phyloP scores from a whole-genome alignment of 2,888 invertebrate genomes.

The Drosophila lutescens region DNA sequence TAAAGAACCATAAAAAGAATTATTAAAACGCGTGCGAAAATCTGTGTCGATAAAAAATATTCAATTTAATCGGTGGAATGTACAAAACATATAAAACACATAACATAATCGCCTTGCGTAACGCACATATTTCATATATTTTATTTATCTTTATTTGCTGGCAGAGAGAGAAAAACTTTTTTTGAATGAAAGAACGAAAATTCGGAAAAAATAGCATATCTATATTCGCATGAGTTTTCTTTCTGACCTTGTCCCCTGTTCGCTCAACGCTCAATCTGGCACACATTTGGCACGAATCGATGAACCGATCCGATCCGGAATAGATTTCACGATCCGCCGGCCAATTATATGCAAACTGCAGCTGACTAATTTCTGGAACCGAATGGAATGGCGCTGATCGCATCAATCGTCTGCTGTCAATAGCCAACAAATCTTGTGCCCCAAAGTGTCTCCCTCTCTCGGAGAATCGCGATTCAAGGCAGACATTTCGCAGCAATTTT shows the following conservation, averaged over 20 bases:
- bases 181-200: constrained; percentile 26
- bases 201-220: constrained; percentile 15
- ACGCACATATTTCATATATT: constrained; percentile 13
- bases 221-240: constrained; percentile 30
- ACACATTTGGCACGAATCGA: constrained; percentile 71
- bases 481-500: constrained; percentile 37
- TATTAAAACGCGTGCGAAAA: constrained; percentile 20
- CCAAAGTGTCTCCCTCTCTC: not conserved
- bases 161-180: constrained; percentile 15
- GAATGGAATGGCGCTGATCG: constrained; percentile 60
- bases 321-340: constrained; percentile 45
- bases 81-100: constrained; percentile 34
- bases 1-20: constrained; percentile 36
- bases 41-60: not conserved
- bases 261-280: constrained; percentile 59
- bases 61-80: constrained; percentile 17
- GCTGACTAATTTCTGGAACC: constrained; percentile 51
- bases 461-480: constrained; percentile 35
- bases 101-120: constrained; percentile 35
- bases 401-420: constrained; percentile 59
- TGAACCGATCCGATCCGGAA: constrained; percentile 44
- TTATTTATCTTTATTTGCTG: constrained; percentile 18
- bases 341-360: constrained; percentile 66
- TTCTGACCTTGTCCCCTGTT: constrained; percentile 19
- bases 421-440: constrained; percentile 15